Percentiles rank a stretch among this genome's conserved stretches.
phyloP scores from a whole-genome alignment of 2,113 vertebrate species.

The Dolichotis patagonum region DNA sequence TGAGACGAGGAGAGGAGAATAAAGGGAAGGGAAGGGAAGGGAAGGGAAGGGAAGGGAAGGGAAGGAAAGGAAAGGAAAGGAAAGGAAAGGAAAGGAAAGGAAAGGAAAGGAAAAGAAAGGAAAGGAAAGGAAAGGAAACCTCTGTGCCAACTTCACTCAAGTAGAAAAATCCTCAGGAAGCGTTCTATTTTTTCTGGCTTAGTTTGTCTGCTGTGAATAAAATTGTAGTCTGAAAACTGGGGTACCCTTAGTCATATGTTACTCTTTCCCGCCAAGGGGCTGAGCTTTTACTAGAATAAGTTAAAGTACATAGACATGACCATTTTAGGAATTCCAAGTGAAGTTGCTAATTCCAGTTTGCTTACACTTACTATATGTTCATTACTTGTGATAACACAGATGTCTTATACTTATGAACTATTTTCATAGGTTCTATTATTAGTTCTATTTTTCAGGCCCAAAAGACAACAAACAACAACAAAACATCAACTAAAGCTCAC shows the following conservation, averaged over 20 bases:
- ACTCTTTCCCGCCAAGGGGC: background rate
- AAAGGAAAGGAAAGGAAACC: background rate
- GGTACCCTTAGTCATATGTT: background rate
- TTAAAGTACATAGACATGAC: background rate
- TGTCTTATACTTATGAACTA: background rate
- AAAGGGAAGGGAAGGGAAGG: too few relatives aligned
- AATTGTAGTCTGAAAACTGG: background rate
- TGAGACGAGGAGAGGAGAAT: background rate
- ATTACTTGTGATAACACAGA: background rate
- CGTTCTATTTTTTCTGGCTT: background rate
- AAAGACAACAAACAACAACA: background rate
- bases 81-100: too few relatives aligned
- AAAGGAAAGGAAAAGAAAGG: background rate
- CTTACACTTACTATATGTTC: background rate
- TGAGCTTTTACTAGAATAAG: background rate
- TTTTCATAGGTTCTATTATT: background rate
- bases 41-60: too few relatives aligned
- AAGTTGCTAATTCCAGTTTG: background rate
- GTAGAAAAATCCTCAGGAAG: background rate
- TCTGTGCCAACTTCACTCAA: background rate
- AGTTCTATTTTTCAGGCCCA: background rate
- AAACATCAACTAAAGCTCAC: background rate
- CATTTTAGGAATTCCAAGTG: background rate
- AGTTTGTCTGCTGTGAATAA: background rate
- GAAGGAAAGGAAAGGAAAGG: too few relatives aligned